Evolutionary conservation across 2,888 invertebrate species (phyloP), one percentile per base, ranked within the genome.

Genomic region (Mycalesis mineus): DNA sequence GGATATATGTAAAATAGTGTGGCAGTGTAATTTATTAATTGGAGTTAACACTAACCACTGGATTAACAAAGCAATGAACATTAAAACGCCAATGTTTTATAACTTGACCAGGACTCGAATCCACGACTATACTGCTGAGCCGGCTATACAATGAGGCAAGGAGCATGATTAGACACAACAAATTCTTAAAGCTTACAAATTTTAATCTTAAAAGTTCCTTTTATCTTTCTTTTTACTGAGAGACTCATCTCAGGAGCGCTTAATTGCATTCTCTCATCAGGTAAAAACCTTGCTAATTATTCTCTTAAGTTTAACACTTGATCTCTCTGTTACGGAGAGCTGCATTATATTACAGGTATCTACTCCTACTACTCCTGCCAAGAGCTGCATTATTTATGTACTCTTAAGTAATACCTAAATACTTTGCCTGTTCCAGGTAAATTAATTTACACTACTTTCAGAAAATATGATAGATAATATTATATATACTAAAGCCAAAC

Each of bases 271-370:
- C 60, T 52, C 54, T 61, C 58, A 41, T 66, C 48, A 48, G 56
- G 50, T 42, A 57, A 31, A n/a, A 42, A 59, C 58, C 65, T 61
- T 13, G 71, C 77, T 80, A 82, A 82, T 82, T 82, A 80, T 76
- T 71, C 80, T 76, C 78, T 80, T 69, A 68, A 77, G 68, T 75
- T 70, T 70, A 71, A 68, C 66, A 73, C 77, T 78, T 79, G 77
- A 81, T 79, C 78, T 72, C 70, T 70, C 67, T 49, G 15, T 47
- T 58, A 29, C 29, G 29, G 14, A 31, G 31, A 33, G 31, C 15
- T 33, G 11, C 9, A 47, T 4, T 14, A 2, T 45, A 22, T 22
- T n/a, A n/a, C n/a, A 22, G 22, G 22, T 22, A 22, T 5, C 22
- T 22, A 22, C 22, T 22, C 22, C 22, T 22, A n/a, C n/a, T n/a